Conservation (phyloP, 2,797 vertebrate species). For the Pristis pectinata region DNA sequence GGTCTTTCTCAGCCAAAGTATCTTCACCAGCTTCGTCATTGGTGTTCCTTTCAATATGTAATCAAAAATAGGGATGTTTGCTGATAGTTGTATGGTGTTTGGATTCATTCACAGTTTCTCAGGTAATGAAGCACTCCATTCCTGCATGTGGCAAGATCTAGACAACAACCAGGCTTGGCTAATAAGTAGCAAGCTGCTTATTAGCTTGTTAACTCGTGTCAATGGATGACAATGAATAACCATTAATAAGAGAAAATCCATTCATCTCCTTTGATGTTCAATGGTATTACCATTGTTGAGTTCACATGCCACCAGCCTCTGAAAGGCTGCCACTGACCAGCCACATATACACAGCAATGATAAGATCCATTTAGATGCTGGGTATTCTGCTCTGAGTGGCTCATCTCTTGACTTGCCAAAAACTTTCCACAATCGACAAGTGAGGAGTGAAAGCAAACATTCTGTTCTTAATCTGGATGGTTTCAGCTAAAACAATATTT, state of each 20-base stretch:
- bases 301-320: not conserved
- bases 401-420: not conserved
- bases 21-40: too few species aligned
- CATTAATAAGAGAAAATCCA: not conserved
- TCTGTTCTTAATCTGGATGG: not conserved
- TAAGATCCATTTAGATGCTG: not conserved
- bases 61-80: too few species aligned
- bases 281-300: not conserved
- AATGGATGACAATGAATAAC: not conserved
- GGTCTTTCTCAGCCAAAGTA: too few species aligned
- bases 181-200: not conserved
- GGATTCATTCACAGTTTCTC: too few species aligned
- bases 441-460: not conserved
- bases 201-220: too few species aligned
- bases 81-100: too few species aligned
- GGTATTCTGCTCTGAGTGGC: not conserved
- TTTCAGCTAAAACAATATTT: not conserved
- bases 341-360: not conserved
- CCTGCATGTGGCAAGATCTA: not conserved
- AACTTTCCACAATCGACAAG: not conserved
- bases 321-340: not conserved
- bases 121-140: too few species aligned
- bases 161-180: not conserved
- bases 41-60: too few species aligned
- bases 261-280: not conserved